A percentile compares a stretch with the other conserved stretches of the same genome.
phyloP scores from a whole-genome alignment of 2,113 vertebrate species.

The Catharus bicknelli region DNA sequence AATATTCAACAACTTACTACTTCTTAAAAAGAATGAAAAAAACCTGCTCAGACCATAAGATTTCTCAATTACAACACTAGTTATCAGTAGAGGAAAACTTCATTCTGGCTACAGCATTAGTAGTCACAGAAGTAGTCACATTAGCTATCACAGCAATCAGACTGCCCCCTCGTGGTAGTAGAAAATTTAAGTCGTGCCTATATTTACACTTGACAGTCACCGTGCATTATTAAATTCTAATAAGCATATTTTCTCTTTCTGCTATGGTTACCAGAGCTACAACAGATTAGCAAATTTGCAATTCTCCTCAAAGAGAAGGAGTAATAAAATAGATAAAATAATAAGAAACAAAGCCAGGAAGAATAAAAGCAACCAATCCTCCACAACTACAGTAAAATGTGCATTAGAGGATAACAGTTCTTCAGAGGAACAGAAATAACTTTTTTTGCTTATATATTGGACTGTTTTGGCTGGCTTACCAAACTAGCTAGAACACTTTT shows the following conservation, averaged over 20 bases:
- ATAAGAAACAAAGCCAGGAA: background rate
- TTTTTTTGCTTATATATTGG: background rate
- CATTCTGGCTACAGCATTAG: background rate
- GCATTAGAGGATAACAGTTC: background rate
- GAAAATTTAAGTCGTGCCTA: background rate
- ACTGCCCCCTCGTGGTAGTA: conserved; percentile 30
- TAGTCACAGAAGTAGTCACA: background rate
- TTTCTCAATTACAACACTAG: background rate
- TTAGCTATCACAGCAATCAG: background rate
- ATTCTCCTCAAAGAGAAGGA: background rate
- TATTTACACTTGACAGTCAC: background rate
- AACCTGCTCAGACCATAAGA: background rate
- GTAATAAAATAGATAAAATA: background rate
- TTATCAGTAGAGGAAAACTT: background rate
- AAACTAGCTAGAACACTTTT: background rate
- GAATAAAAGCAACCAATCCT: fast-evolving
- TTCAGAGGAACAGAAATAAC: background rate
- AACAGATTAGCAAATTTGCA: background rate
- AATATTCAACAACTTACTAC: background rate
- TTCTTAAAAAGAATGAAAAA: background rate
- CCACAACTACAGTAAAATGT: background rate
- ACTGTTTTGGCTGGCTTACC: background rate
- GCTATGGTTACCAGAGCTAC: background rate
- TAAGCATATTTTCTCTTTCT: background rate
- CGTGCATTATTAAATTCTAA: background rate